Conservation (phyloP, 2,797 vertebrate genomes). For the Ficedula albicollis region DNA sequence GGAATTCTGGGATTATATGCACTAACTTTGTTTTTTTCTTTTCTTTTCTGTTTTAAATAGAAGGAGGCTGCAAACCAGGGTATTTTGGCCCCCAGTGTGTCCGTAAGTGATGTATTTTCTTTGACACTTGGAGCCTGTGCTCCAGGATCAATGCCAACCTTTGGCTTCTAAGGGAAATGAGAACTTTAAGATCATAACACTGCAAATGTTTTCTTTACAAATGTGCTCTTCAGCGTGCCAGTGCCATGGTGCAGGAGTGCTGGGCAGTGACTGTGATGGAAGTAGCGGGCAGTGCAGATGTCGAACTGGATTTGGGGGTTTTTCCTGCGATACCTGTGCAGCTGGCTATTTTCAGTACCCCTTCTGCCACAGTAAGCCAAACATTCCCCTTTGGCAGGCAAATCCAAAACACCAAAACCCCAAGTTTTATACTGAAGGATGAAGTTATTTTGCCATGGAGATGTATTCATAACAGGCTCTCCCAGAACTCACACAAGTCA, state of each 20-base stretch:
- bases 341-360: constrained; percentile 60
- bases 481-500: not conserved
- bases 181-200: not conserved
- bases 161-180: not conserved
- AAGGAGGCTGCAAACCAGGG: constrained; percentile 61
- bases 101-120: constrained; percentile 64
- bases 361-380: constrained; percentile 65
- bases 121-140: not conserved
- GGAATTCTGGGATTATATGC: not conserved
- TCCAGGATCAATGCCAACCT: not conserved
- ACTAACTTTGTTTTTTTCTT: not conserved
- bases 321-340: constrained; percentile 55
- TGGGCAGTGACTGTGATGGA: constrained; percentile 5
- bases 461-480: not conserved
- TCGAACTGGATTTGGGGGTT: constrained; percentile 39
- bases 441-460: not conserved
- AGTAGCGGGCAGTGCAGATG: constrained; percentile 50
- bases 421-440: not conserved
- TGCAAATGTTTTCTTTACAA: constrained; percentile 1
- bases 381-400: not conserved
- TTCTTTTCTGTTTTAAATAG: not conserved
- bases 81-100: constrained; percentile 80
- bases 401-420: not conserved
- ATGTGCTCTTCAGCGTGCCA: constrained; percentile 17
- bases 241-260: not conserved